Evolutionary conservation across 2,888 invertebrate genomes (phyloP), one percentile per base, ranked within the genome.

Genomic region (Atherix ibis): DNA sequence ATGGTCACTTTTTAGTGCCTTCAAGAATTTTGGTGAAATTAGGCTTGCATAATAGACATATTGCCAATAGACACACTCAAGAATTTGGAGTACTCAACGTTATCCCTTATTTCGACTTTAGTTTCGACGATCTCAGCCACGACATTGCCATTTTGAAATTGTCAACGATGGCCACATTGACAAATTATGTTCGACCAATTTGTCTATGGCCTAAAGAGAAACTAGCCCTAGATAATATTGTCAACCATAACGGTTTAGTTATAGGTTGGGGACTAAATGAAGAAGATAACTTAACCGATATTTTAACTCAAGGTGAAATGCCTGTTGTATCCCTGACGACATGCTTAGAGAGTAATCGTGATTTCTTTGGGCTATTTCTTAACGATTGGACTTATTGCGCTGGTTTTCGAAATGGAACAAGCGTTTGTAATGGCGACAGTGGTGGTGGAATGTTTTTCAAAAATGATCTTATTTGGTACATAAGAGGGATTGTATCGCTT

Each of bases 401-500:
- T 3, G 44, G 44, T n/a, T 41, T 31, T 34, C 25, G 38, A 17
- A 44, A 44, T 31, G 44, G 44, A n/a, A 64, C 57, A 4, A 66
- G 65, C 35, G 63, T 63, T 4, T 68, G 68, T 41, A 65, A 66
- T 27, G 67, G 66, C 2, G 67, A 67, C 41, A 66, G 67, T 33
- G 68, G 68, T 2, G 64, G 66, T 26, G 67, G 64, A 1, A 57
- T 65, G 41, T 43, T 55, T 14, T 51, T 68, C 4, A 31, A 38
- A 34, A 12, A 25, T 3, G 22, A 38, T 27, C 25, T 18, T n/a
- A 19, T 26, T 14, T 44, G 31, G 24, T 32, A 36, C 27, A 14
- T 44, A 17, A 31, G 44, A 10, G 44, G 44, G n/a, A 39, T 44
- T 24, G 43, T 42, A n/a, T 44, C 44, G 8, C 13, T 43, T n/a